Base-by-base conservation (phyloP, 2,888 invertebrate genomes). In the Helobdella robusta region DNA sequence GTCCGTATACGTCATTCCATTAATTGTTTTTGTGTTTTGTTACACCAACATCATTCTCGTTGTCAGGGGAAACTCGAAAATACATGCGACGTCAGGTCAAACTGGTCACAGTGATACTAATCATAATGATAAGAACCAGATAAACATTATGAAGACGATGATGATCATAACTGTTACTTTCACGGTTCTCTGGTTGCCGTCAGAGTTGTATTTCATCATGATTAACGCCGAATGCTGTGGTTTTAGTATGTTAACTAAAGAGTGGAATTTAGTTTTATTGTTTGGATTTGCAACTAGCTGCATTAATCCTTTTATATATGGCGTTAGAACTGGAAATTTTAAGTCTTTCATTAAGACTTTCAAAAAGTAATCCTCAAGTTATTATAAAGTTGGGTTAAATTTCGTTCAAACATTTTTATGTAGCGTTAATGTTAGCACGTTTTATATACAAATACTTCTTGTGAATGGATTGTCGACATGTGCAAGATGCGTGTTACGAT, bases 281-380 rank as follows among this genome's bases (percentile, higher is more conserved):
- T 11, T 56, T 28, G 56, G 56, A 28, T 59, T 64, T 28, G 35
- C 58, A 5, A 64, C 62, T 59, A 5, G 64, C 36, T 35, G 56
- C 59, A 36, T 64, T 8, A 64, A 64, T 32, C 64, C 64, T 36
- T 64, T 64, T 59, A 64, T 64, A 3, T 64, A 64, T 30, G 35
- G 58, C 40, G 52, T 56, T 28, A 58, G 44, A 44, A 60, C 25
- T 30, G 64, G 56, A 18, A 34, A 60, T 28, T 35, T 64, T 28
- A 34, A 64, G 52, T 28, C 30, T 18, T 56, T 23, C n/a, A 20
- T 59, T 11, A 32, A 25, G 28, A 56, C n/a, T 6, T 30, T 56
- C 32, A 56, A 56, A 11, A 56, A 56, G 32, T 56, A 1, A 18
- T 5, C 28, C n/a, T n/a, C n/a, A n/a, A n/a, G n/a, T n/a, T n/a